These are phyloP conservation scores for Anniella stebbinsi DNA, from an alignment of 2,797 vertebrate genomes.

Conservation along the genomic window DNA sequence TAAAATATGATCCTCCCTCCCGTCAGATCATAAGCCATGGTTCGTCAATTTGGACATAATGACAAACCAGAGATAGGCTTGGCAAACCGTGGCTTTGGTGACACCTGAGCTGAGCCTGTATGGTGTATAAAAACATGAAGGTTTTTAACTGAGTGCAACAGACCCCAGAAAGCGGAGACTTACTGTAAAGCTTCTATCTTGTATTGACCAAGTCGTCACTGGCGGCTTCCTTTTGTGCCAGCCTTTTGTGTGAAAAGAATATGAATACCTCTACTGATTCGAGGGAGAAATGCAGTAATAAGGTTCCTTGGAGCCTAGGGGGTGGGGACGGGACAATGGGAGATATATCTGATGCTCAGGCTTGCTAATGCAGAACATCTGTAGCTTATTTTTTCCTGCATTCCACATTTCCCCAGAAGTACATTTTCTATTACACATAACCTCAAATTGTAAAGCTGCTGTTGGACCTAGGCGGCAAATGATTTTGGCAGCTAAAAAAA, in stretches of 20 bases:
- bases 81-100: not conserved
- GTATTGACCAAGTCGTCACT: not conserved
- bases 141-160: not conserved
- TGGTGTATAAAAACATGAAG: not conserved
- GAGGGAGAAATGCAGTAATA: constrained; percentile 44
- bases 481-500: constrained; percentile 25
- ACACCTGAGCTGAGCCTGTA: not conserved
- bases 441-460: constrained; percentile 23
- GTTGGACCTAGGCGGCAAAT: not conserved
- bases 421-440: constrained; percentile 43
- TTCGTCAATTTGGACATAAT: not conserved
- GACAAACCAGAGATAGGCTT: not conserved
- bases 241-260: constrained; percentile 30
- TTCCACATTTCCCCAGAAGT: constrained; percentile 20
- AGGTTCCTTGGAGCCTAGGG: constrained; percentile 40
- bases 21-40: not conserved
- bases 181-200: not conserved
- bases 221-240: not conserved
- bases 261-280: constrained; percentile 31
- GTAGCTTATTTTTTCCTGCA: constrained; percentile 21
- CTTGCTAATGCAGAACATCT: constrained; percentile 52
- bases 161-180: not conserved
- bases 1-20: not conserved
- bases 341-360: constrained; percentile 19
- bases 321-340: not conserved